Base-by-base conservation (phyloP, 2,113 vertebrate genomes). In the Hippocampus barbouri region DNA sequence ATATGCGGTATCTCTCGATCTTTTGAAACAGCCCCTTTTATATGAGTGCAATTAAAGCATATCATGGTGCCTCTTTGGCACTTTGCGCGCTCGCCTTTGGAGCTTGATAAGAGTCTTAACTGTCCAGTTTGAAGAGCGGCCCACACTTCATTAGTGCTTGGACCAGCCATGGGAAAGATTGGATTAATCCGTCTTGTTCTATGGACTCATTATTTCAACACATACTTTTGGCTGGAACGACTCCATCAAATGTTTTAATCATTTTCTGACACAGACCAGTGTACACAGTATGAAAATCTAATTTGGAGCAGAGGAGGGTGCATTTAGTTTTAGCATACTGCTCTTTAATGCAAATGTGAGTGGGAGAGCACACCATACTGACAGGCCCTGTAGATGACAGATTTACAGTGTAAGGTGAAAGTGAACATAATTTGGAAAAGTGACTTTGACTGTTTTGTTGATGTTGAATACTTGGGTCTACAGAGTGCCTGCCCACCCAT, bases 31-130 rank as follows among this genome's bases (percentile, higher is more conserved):
- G 57, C 67, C 49, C 20, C 69, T 74, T 86, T 87, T 81, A 83
- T 87, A 76, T 75, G 64, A 27, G 73, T 63, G 78, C 66, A 87
- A 80, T 88, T 79, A 85, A 63, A 53, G 47, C 56, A 59, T 47
- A 75, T 81, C 73, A 77, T 59, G 53, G 62, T 70, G 76, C 71
- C 47, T 68, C 69, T 80, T 61, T 76, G 61, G 45, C 40, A 40
- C n/a, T 69, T 84, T 41, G 49, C 62, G 71, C 40, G 15, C 66
- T 83, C 27, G 41, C 79, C 68, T 63, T 66, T 70, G 57, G 38
- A 71, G 51, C 41, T 51, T 64, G 69, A 72, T 61, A 81, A 64
- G 74, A 77, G 67, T 75, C 63, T 66, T 75, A 76, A 86, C 77
- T 82, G 70, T 79, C 41, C 23, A 70, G 60, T 49, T 6, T 74